Base-by-base conservation (phyloP, 2,113 vertebrate species). In the Pedetes capensis region DNA sequence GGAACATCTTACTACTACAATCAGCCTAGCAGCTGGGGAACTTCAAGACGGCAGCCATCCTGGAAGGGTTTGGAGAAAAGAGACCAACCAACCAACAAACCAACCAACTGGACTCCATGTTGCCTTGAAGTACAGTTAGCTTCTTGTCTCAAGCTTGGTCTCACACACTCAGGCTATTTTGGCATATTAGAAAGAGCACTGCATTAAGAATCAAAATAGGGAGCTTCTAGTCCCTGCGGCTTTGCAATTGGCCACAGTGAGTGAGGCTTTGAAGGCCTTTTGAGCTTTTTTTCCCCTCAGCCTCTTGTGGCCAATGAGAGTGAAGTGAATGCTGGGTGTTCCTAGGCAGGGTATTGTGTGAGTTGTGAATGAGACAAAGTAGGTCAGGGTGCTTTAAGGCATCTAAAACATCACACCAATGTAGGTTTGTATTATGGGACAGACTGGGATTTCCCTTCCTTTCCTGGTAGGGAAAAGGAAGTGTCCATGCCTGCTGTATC, bases 301-400 rank as follows among this genome's bases (percentile, higher is more conserved):
- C 84, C 69, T 61, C 27, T 69, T 14, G 53, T 14, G 55, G 27
- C 69, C 34, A 61, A 63, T 10, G 51, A 49, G 29, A 82, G 16
- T 0, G 25, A 93, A 69, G 69, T 51, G 23, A n/a, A 80, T 2
- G 9, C 53, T n/a, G 80, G 90, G 63, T 91, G 89, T 89, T 91
- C 69, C 69, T 84, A 8, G 18, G 63, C 44, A 61, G 78, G 86
- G 87, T 80, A 27, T 64, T 86, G 90, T 86, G 90, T 92, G 76
- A 92, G 87, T 27, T 51, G 37, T 64, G 85, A 88, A 78, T 53
- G 81, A 88, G 66, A 78, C 68, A 47, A 94, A 96, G 66, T 69
- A 79, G 92, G 93, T 95, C 95, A 86, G 79, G 95, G 85, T 75
- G 88, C 94, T 92, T 25, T 23, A 53, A 72, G 61, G 74, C 37